A percentile compares a stretch with the other conserved stretches of the same genome.
phyloP scores from a whole-genome alignment of 2,797 vertebrate genomes.

The Chromobotia macracanthus region DNA sequence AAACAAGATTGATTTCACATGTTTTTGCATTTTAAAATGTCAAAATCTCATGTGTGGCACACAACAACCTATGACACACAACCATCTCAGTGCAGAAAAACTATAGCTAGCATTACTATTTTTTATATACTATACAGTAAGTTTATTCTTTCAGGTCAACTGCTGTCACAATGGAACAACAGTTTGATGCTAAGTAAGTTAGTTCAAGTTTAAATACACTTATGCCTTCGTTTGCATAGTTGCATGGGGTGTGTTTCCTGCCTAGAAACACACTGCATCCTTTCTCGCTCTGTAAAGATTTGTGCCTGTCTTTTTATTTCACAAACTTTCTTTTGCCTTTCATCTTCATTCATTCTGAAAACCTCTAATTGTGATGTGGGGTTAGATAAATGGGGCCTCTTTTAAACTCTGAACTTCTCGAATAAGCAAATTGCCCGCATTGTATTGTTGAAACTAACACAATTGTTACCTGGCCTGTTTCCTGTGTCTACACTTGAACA shows the following conservation, averaged over 20 bases:
- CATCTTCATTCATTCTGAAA: not conserved
- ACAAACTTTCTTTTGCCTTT: not conserved
- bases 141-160: not conserved
- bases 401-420: not conserved
- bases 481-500: not conserved
- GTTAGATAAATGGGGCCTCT: not conserved
- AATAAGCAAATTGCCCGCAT: not conserved
- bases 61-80: too few species aligned
- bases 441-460: slow-evolving; percentile 8
- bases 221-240: not conserved
- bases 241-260: not conserved
- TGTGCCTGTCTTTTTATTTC: not conserved
- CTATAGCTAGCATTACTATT: too few species aligned
- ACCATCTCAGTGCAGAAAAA: too few species aligned
- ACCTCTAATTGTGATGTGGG: not conserved
- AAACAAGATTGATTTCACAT: not conserved
- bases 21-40: not conserved
- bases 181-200: not conserved
- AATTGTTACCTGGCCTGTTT: not conserved
- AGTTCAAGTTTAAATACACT: not conserved
- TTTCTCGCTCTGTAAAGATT: not conserved
- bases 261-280: not conserved
- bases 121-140: too few species aligned
- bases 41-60: too few species aligned
- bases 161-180: not conserved